Base-by-base conservation (phyloP, 2,797 vertebrate species). In the Echiichthys vipera region DNA sequence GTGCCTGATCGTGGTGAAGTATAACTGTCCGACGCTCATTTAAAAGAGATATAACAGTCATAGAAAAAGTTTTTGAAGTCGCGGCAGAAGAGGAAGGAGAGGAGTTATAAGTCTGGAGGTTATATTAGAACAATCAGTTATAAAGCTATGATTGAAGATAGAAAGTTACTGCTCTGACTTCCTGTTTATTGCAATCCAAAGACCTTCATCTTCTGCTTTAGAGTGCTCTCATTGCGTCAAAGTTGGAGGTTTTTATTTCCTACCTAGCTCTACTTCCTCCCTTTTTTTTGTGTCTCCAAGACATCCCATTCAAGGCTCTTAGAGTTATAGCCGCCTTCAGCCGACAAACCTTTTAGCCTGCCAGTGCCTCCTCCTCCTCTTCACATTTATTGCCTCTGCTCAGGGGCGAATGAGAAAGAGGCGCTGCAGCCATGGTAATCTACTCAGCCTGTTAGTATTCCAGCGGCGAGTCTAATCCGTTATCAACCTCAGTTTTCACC, bases 371-470 rank as follows among this genome's bases (percentile, higher is more conserved):
- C 61, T 45, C 46, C 62, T 51, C 57, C 62, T 67, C 79, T 45
- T 56, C 10, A 30, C 70, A 82, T 86, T 90, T 90, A 89, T 90
- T 88, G 84, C 82, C 63, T 81, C 53, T 22, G 78, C 88, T 88
- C 73, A 42, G 78, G 79, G 78, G 72, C 47, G 63, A 81, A 77
- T 73, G 81, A 84, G 81, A 82, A 67, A 34, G 45, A 17, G 20
- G 40, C 29, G 72, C 68, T 46, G 73, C 79, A 66, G 74, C 75
- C 47, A 5, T 36, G 67, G 75, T 82, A 87, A 89, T 90, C 81
- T 83, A 68, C 82, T 84, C 62, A 32, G 71, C 73, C 71, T 74
- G 85, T 89, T 90, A 83, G 89, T 89, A 90, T 91, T 90, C 91
- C 74, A 37, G 67, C 68, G 7, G 72, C 50, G 65, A 20, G 39